Percentiles rank a stretch among this genome's conserved stretches.
Conservation (phyloP, 2,113 vertebrate genomes). For the Motacilla alba region DNA sequence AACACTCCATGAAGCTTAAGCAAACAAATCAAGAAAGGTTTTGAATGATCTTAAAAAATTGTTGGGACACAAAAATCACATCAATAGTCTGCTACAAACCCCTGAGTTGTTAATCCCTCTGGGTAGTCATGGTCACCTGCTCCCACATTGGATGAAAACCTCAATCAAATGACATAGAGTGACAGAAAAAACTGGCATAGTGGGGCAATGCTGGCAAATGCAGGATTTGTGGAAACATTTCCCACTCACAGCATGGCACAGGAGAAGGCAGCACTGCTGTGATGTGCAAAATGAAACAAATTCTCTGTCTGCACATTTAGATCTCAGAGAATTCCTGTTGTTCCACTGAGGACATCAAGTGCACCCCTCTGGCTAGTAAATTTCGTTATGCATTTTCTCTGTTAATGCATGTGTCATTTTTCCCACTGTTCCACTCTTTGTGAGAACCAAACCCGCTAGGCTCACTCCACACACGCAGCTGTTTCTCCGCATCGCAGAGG, state of each 20-base stretch:
- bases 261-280: neutral
- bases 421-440: neutral
- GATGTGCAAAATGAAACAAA: accelerated
- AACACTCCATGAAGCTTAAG: neutral
- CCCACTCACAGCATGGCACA: neutral
- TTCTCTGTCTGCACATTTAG: neutral
- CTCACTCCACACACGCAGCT: accelerated
- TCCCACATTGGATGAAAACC: neutral
- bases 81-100: neutral
- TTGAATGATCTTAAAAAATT: neutral
- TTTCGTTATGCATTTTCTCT: neutral
- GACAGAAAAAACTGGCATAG: neutral
- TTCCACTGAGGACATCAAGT: neutral
- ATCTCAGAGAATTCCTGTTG: neutral
- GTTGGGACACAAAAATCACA: neutral
- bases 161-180: neutral
- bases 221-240: neutral
- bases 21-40: neutral
- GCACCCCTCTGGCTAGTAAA: neutral
- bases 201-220: neutral
- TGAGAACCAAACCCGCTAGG: neutral
- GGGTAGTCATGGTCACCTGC: accelerated
- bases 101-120: neutral
- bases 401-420: neutral
- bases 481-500: neutral